phyloP scores from a whole-genome alignment of 2,888 invertebrate species.

The Shargacucullia verbasci region DNA sequence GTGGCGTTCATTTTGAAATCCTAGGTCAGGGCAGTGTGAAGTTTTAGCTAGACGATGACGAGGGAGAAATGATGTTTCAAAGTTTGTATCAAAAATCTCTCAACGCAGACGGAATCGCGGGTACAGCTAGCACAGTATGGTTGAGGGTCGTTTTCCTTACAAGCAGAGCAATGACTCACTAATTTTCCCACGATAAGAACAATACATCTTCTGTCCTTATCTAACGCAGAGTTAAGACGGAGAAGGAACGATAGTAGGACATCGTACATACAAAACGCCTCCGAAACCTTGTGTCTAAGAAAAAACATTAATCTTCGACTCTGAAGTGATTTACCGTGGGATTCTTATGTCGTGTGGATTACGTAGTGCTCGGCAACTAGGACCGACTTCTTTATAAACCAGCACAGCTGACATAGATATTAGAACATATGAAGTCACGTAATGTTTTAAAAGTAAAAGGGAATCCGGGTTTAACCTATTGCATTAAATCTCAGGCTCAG shows the following conservation, averaged over 20 bases:
- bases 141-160: constrained; percentile 55
- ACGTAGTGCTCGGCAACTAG: constrained; percentile 19
- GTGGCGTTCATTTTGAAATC: too few species aligned
- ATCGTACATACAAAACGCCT: constrained; percentile 28
- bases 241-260: constrained; percentile 43
- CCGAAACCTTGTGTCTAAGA: constrained; percentile 41
- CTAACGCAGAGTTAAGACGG: constrained; percentile 39
- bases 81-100: too few species aligned
- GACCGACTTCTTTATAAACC: constrained; percentile 29
- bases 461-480: too few species aligned
- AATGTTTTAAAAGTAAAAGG: too few species aligned
- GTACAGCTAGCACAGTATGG: constrained; percentile 3
- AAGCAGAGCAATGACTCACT: constrained; percentile 69
- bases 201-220: constrained; percentile 62
- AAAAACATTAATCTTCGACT: constrained; percentile 40
- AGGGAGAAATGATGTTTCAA: too few species aligned
- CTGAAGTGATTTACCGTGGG: constrained; percentile 43
- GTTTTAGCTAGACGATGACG: too few species aligned
- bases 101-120: too few species aligned
- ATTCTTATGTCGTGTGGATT: constrained; percentile 28
- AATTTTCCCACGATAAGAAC: constrained; percentile 75
- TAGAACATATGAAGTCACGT: too few species aligned
- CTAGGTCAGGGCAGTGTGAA: too few species aligned
- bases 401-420: background rate
- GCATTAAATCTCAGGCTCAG: too few species aligned